These are phyloP conservation scores for Cichladusa arquata DNA, from an alignment of 2,113 vertebrate species.

Conservation along the genomic window DNA sequence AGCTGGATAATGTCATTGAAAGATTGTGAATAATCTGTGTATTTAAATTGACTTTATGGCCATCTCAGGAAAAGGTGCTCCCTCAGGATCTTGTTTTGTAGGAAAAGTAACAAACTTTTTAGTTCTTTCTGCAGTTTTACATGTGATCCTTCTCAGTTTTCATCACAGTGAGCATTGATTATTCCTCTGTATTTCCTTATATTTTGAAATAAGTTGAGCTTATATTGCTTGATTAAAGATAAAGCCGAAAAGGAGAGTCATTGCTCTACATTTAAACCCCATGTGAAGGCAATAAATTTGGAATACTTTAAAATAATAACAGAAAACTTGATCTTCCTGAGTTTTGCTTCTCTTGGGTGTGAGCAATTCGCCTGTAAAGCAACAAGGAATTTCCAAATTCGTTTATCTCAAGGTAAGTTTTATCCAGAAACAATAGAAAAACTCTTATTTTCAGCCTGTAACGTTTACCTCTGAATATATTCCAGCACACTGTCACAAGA, in stretches of 20 bases:
- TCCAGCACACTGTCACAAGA: not conserved
- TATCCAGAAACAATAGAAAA: not conserved
- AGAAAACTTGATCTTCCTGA: not conserved
- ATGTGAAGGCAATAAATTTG: not conserved
- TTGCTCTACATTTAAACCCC: not conserved
- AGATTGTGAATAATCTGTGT: not conserved
- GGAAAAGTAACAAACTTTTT: not conserved
- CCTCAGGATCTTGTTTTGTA: not conserved
- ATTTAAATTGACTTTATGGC: not conserved
- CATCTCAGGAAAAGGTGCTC: not conserved
- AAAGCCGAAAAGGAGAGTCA: not conserved
- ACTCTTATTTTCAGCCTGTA: not conserved
- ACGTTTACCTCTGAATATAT: not conserved
- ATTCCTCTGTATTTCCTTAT: not conserved
- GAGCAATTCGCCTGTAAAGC: not conserved
- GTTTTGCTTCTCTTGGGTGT: not conserved
- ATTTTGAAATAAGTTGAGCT: not conserved
- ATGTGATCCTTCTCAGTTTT: not conserved
- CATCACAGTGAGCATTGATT: not conserved
- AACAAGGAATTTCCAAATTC: not conserved
- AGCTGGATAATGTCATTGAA: rapidly evolving
- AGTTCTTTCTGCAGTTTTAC: not conserved
- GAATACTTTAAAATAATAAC: not conserved
- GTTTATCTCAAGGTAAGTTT: not conserved
- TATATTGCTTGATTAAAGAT: not conserved